Conservation (phyloP, 2,113 vertebrate species). For the Cercopithecus mona region DNA sequence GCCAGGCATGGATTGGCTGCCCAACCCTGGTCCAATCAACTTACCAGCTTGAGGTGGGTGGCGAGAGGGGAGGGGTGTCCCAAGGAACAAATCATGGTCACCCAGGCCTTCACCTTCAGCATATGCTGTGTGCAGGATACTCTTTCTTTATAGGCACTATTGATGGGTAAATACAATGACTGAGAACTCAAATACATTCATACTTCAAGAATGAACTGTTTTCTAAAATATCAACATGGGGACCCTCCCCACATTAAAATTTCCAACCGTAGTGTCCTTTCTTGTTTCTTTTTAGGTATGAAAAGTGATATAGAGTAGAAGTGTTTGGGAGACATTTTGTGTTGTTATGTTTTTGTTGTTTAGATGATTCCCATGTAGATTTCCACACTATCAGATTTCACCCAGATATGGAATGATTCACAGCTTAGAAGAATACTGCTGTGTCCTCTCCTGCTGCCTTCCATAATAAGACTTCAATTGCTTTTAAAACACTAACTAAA, state of each 20-base stretch:
- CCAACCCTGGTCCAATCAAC: not conserved
- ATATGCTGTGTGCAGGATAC: too few relatives aligned
- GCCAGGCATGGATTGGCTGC: not conserved
- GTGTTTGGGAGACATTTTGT: not conserved
- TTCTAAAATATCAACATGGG: not conserved
- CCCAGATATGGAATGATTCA: not conserved
- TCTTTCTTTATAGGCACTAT: not conserved
- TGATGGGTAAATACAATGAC: not conserved
- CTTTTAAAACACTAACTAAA: slow-evolving; percentile 58
- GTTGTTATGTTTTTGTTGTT: not conserved
- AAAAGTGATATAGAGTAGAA: not conserved
- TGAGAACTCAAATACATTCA: not conserved
- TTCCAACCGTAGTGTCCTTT: not conserved
- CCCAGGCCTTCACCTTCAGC: not conserved
- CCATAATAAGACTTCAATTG: slow-evolving; percentile 36
- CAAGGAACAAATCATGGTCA: not conserved
- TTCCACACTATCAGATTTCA: not conserved
- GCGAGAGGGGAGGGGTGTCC: not conserved
- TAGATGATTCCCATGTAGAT: not conserved
- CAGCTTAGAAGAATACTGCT: not conserved
- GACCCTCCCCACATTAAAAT: not conserved
- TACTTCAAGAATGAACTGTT: not conserved
- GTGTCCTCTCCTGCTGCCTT: slow-evolving; percentile 6
- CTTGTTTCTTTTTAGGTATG: not conserved
- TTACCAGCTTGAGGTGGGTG: not conserved